These are phyloP conservation scores for Gerris lacustris DNA, from an alignment of 2,888 invertebrate genomes.

Conservation along the genomic window DNA sequence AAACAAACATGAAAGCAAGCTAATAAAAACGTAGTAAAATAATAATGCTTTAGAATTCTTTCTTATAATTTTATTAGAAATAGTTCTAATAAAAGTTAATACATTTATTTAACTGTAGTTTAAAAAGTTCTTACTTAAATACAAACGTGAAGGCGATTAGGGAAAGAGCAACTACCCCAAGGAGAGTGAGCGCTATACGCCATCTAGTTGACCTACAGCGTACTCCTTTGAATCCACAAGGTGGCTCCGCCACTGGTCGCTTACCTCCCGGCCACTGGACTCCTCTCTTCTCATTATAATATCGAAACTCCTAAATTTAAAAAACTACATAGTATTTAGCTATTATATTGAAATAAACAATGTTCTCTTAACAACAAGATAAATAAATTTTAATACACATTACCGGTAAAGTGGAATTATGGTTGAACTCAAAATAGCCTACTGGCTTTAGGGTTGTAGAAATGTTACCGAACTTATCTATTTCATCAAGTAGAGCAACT, in stretches of 20 bases:
- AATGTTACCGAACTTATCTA: conserved; percentile 41
- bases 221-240: conserved; percentile 69
- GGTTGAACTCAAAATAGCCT: conserved; percentile 57
- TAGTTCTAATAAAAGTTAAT: too few relatives aligned
- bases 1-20: too few relatives aligned
- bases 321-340: background rate
- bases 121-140: conserved; percentile 44
- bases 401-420: conserved; percentile 42
- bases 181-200: conserved; percentile 50
- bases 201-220: conserved; percentile 58
- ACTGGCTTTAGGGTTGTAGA: conserved; percentile 65
- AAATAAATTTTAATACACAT: too few relatives aligned
- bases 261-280: conserved; percentile 67
- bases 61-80: too few relatives aligned
- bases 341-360: conserved; percentile 3
- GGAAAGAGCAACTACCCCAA: conserved; percentile 51
- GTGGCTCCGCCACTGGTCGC: conserved; percentile 64
- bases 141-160: conserved; percentile 54
- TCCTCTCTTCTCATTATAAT: conserved; percentile 48
- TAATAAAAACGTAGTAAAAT: too few relatives aligned
- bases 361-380: background rate
- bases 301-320: conserved; percentile 45
- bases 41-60: too few relatives aligned
- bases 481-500: conserved; percentile 57
- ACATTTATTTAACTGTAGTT: too few relatives aligned